Evolutionary conservation across 2,113 vertebrate species (phyloP).

Genomic region (Andinoacara biseriatus): DNA sequence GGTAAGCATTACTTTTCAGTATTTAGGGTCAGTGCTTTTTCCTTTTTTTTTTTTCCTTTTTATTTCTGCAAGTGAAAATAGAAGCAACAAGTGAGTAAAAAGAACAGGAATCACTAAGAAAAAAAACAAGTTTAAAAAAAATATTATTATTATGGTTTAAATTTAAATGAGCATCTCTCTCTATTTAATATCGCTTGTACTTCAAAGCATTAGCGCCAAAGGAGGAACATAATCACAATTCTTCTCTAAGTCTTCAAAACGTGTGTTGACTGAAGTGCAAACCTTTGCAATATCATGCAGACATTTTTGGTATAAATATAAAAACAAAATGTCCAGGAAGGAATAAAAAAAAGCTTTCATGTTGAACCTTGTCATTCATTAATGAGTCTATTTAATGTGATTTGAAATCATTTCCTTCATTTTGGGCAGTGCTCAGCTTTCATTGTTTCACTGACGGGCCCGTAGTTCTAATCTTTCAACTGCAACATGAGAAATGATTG

Average conservation of each 20-base stretch:
- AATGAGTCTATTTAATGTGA: background rate
- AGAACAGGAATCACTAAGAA: background rate
- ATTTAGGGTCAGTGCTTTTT: background rate
- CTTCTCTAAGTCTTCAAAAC: background rate
- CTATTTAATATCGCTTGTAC: background rate
- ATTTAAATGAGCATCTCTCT: background rate
- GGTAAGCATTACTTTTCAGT: background rate
- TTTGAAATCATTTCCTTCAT: slow-evolving; percentile 23
- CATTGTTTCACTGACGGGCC: background rate
- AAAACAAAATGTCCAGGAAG: background rate
- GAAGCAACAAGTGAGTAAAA: too few species aligned
- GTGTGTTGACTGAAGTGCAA: background rate
- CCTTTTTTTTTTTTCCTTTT: too few species aligned
- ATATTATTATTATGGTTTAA: background rate
- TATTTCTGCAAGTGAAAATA: too few species aligned
- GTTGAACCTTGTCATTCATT: slow-evolving; percentile 2
- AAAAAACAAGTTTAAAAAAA: too few species aligned
- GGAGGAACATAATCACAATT: background rate
- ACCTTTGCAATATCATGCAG: background rate
- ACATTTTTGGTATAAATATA: background rate
- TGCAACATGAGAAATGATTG: slow-evolving; percentile 24
- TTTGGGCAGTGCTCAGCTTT: slow-evolving; percentile 5
- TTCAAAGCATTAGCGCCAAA: background rate
- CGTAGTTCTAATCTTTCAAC: slow-evolving; percentile 10
- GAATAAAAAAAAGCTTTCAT: background rate